Evolutionary conservation across 2,888 invertebrate species (phyloP).

Genomic region (Nephrotoma appendiculata): DNA sequence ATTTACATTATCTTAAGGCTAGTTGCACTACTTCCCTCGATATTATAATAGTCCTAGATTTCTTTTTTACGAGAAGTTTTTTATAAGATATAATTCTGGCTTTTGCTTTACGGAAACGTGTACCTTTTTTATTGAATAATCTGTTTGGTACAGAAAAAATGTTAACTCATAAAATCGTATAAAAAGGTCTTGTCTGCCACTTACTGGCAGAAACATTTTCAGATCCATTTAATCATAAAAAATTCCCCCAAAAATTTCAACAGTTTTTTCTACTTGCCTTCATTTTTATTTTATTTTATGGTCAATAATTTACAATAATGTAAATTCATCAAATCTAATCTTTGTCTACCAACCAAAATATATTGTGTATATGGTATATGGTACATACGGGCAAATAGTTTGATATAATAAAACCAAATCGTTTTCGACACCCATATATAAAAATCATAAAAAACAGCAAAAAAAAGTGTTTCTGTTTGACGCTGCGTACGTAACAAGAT

Average conservation of each 20-base stretch:
- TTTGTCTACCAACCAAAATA: background rate
- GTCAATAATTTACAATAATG: background rate
- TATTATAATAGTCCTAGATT: too few species aligned
- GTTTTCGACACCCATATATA: background rate
- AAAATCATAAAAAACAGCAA: background rate
- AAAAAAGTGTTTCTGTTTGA: background rate
- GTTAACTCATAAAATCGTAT: background rate
- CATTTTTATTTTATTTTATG: background rate
- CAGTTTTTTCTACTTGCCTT: background rate
- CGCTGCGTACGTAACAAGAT: background rate
- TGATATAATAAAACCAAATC: background rate
- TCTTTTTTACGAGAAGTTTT: too few species aligned
- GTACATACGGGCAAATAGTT: background rate
- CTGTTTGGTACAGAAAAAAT: background rate
- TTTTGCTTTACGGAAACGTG: too few species aligned
- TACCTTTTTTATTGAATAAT: background rate
- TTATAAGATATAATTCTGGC: too few species aligned
- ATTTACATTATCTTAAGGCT: too few species aligned
- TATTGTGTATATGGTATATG: background rate
- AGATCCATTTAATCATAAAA: background rate
- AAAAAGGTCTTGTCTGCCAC: background rate
- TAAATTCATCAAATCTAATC: background rate
- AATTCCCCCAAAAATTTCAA: background rate
- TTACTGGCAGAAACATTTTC: background rate
- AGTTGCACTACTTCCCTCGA: too few species aligned